Evolutionary conservation across 2,888 invertebrate species (phyloP), one percentile per base, ranked within the genome.

Genomic region (Digitonthophagus gazella): DNA sequence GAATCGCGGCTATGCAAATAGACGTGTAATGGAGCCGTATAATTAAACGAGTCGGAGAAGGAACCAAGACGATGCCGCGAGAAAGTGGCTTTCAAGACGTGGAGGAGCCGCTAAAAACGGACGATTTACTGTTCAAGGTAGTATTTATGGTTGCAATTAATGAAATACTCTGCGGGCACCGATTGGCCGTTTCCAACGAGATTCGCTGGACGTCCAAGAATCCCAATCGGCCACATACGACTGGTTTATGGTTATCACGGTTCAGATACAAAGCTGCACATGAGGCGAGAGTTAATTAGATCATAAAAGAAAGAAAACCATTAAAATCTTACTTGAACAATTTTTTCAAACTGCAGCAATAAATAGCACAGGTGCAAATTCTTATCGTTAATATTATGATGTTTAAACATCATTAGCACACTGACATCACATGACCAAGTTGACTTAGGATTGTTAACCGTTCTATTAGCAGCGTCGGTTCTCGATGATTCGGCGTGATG

Each of bases 41-140:
- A 72, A 72, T 72, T 72, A 72, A 72, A 72, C 64, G 70, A 71
- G 72, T 71, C 71, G 66, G 69, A 67, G 68, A 70, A 70, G 69
- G 70, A 71, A 66, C 64, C 67, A 67, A 57, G 69, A 67, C 66
- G 67, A 67, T 70, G 69, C 66, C 70, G 64, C 64, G 64, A 61
- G 28, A 57, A 57, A 64, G 57, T 44, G 44, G 65, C 65, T 61
- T n/a, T 20, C 61, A 19, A 61, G 61, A 20, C 61, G 20, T 19
- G 61, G 19, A 61, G 19, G 61, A 61, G 18, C 64, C 55, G 67
- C 64, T 68, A 70, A 66, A 68, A 68, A 66, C 65, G 63, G 64
- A 65, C 67, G 58, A 67, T 67, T 68, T 70, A 63, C 64, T 65
- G 65, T 65, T 20, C 15, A 5, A 56, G 55, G 22, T 58, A 44